Conservation (phyloP, 2,888 invertebrate genomes). For the Drosophila basisetae region DNA sequence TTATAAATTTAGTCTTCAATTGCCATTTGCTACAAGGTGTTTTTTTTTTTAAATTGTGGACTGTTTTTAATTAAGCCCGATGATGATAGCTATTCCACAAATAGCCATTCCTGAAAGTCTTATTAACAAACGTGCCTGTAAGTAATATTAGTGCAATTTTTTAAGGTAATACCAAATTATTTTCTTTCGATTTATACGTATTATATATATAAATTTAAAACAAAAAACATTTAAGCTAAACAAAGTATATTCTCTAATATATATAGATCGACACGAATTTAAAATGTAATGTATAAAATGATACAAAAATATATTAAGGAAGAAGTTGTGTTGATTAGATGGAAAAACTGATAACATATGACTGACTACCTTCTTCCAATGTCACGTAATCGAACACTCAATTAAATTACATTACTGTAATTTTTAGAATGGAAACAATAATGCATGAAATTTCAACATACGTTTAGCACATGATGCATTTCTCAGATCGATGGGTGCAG, state of each 20-base stretch:
- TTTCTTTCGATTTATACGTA: too few relatives aligned
- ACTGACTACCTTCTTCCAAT: background rate
- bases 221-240: background rate
- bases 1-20: background rate
- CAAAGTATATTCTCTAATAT: background rate
- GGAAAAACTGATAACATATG: constrained; percentile 1
- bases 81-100: background rate
- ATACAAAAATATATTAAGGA: background rate
- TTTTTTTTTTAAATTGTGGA: background rate
- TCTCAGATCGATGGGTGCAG: constrained; percentile 54
- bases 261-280: background rate
- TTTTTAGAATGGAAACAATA: constrained; percentile 43
- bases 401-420: constrained; percentile 69
- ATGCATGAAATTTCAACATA: constrained; percentile 66
- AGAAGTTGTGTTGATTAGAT: background rate
- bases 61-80: background rate
- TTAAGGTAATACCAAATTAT: too few relatives aligned
- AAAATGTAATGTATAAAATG: background rate
- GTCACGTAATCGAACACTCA: constrained; percentile 58
- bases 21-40: accelerated
- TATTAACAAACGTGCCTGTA: background rate
- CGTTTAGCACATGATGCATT: constrained; percentile 73
- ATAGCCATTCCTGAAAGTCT: background rate
- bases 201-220: too few relatives aligned
- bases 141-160: too few relatives aligned